Evolutionary conservation across 2,113 vertebrate genomes (phyloP), one percentile per base, ranked within the genome.

Genomic region (Lampris megalopsis): DNA sequence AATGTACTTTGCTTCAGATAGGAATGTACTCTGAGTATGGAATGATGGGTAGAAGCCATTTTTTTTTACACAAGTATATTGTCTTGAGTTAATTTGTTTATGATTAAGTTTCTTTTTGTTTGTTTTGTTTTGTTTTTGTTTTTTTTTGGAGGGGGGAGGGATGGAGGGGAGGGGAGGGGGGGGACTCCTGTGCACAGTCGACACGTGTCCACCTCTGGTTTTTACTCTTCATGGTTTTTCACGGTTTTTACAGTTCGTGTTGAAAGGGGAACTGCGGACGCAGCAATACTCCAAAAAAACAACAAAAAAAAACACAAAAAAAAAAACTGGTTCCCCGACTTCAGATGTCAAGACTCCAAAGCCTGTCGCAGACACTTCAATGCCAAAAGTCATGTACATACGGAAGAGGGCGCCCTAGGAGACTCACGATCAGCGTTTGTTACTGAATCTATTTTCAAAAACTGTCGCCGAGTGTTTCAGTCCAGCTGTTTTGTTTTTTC

Each of bases 1-100:
- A 93, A 93, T 94, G 93, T 94, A 93, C 85, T 81, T 63, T 63
- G 79, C 71, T 87, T 83, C 90, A 86, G 89, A 88, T 88, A 88
- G 86, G 88, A 93, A 91, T 96, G 96, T 97, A 96, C 93, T 92
- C 94, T 74, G 93, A 95, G 90, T 91, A 88, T 93, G 91, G 92
- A 94, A 92, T 89, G 68, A 89, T 94, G 92, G 91, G 89, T 94
- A 94, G 88, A 87, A 94, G 94, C 91, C 94, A 93, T 67, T 71
- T 80, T 82, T 84, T 73, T 75, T 89, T 74, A 85, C 87, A 88
- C 84, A 72, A 77, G 52, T 86, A 84, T 24, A 24, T 24, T 24
- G 24, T 24, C 63, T 86, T 80, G 13, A 84, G 66, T 82, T 75
- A 81, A 80, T 45, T 83, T 75, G 61, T 86, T 84, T 83, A 24